These are phyloP conservation scores for Conistra vaccinii DNA, from an alignment of 2,888 invertebrate genomes.

Conservation along the genomic window DNA sequence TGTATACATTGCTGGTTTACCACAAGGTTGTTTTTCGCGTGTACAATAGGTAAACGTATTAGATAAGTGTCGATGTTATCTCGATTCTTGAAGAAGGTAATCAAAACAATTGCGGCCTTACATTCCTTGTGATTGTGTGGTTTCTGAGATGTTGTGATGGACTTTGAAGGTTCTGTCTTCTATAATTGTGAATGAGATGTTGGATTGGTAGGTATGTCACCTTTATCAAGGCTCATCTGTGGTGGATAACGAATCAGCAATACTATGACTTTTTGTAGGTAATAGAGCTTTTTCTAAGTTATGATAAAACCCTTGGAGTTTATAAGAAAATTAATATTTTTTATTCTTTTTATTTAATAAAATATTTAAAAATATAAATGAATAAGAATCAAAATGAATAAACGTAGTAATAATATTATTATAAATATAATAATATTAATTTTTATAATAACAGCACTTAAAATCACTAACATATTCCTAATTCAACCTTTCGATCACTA, in stretches of 20 bases:
- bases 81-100: slow-evolving; percentile 45
- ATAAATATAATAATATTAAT: too few relatives aligned
- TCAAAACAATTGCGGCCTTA: slow-evolving; percentile 57
- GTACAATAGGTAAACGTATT: slow-evolving; percentile 68
- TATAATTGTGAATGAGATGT: slow-evolving; percentile 12
- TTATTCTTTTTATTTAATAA: too few relatives aligned
- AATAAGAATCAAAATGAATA: too few relatives aligned
- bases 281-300: too few relatives aligned
- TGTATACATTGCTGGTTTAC: slow-evolving; percentile 58
- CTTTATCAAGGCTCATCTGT: slow-evolving; percentile 12
- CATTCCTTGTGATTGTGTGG: slow-evolving; percentile 52
- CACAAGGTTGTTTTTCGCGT: slow-evolving; percentile 66
- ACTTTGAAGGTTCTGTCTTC: slow-evolving; percentile 40
- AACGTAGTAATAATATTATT: too few relatives aligned
- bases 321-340: too few relatives aligned
- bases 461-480: too few relatives aligned
- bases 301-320: too few relatives aligned
- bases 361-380: too few relatives aligned
- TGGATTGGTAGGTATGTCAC: slow-evolving; percentile 6
- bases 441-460: too few relatives aligned
- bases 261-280: too few relatives aligned
- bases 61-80: slow-evolving; percentile 60
- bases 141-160: slow-evolving; percentile 45
- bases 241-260: not conserved
- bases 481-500: too few relatives aligned